Evolutionary conservation across 2,888 invertebrate genomes (phyloP), one percentile per base, ranked within the genome.

Genomic region (Epiblema foenella): DNA sequence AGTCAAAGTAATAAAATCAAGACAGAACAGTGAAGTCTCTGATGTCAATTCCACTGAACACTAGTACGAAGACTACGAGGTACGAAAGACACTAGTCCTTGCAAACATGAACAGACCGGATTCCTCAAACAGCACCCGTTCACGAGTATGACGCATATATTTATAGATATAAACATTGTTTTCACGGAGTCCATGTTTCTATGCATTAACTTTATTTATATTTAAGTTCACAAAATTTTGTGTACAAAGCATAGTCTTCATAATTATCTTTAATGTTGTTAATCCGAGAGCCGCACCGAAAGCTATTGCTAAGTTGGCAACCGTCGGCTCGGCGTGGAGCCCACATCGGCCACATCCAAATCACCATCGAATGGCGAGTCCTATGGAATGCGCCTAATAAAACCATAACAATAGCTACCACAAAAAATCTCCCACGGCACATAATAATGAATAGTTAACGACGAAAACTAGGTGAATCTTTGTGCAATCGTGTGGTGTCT

Each of bases 391-490:
- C 87, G 79, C 86, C 87, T 89, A 89, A 90, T 90, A 90, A 86
- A 88, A 80, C 80, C 78, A 81, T 76, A 90, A 93, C 93, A 93
- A 93, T 91, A 78, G 87, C 77, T 77, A 75, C 75, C 79, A 84
- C 89, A 91, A 91, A 90, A 90, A 90, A 83, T 81, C 78, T 93
- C 93, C 86, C 93, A 93, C 93, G 92, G 91, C 90, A 90, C 87
- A 89, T 87, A 90, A 86, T 89, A 89, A 93, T 93, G 93, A 93
- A 93, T 93, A 92, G 91, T 83, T 91, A 89, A 90, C 89, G 85
- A 88, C 92, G 89, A 92, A 92, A 93, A 93, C 92, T 93, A 93
- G 93, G 93, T 93, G 93, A 93, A 93, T 93, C 93, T 90, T 92
- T 93, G 92, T 93, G 93, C 93, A 93, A 93, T 86, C 84, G 88